Base-by-base conservation (phyloP, 2,888 invertebrate genomes). In the Psylliodes chrysocephalus region DNA sequence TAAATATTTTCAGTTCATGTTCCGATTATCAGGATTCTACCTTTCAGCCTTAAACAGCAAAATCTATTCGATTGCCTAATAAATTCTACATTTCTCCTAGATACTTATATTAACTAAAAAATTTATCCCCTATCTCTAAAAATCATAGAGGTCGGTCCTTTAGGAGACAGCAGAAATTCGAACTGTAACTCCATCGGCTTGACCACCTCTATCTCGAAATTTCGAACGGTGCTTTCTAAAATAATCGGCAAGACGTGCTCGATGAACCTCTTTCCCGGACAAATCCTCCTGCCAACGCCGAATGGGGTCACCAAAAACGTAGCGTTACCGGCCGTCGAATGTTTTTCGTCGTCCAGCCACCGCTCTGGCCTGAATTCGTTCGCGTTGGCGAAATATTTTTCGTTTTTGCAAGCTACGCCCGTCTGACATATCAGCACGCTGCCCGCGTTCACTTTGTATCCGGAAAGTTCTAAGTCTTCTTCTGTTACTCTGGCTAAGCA, bases 261-360 rank as follows among this genome's bases (percentile, higher is more conserved):
- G 1, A 93, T 91, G 77, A 94, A 93, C 64, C 93, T 85, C 81
- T 93, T 93, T 47, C 94, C 95, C 0, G 94, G 94, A 78, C 94
- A 95, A 82, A 91, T 91, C 46, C 94, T 85, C 54, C 89, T 86
- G 0, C 94, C 94, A 30, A 89, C 84, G 0, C 94, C 94, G 80
- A 94, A 95, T 0, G 94, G 93, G 5, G 89, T 88, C 1, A 93
- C 89, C 51, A 94, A 82, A 46, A 86, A 84, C 0, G 89, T 85
- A 5, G 90, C 87, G 71, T 83, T 44, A 81, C 83, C 72, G 82
- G 83, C 2, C 77, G 81, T 71, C 75, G 75, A 71, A 28, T 66
- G 62, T 71, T 73, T 75, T 52, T 75, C 73, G 42, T 86, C 84
- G 10, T 84, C 81, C 18, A 92, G 75, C 94, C 94, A 95, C 38